Evolutionary conservation across 2,797 vertebrate genomes (phyloP), one percentile per base, ranked within the genome.

Genomic region (Heterohyrax brucei): DNA sequence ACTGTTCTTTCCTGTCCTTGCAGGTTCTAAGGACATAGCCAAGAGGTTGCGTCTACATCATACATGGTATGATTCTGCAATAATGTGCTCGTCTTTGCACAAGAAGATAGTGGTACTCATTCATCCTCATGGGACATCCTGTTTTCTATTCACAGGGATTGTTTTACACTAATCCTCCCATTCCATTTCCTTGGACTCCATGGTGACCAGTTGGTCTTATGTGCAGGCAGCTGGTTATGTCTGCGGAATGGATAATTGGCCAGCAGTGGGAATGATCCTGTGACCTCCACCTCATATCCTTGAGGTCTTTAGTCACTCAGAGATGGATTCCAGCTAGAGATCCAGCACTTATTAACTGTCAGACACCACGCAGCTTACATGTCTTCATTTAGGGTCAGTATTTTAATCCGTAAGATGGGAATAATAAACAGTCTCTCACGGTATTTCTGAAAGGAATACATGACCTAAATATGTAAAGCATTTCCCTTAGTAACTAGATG

Each of bases 1-100:
- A 87, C 64, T 86, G 7, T 73, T 72, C 28, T 83, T 95, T 93
- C 44, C 68, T 76, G 87, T 68, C 93, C 95, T 96, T 96, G 93
- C 89, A 95, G 94, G 89, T 94, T 81, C 61, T 87, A 89, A 97
- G 91, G 95, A 62, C 91, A 95, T 56, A 77, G 79, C 89, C 59
- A 78, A 94, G 79, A 26, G 86, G 48, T 75, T 78, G 68, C 48
- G 18, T n/a, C 39, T 59, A 22, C n/a, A 1, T 22, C 24, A 30
- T 44, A 24, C 61, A 28, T 10, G 72, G 73, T 80, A 44, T 0
- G 3, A 26, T 22, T 90, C 73, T 59, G 39, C 44, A 33, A 48
- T 33, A 53, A 80, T 10, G 24, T 93, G 86, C 72, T 93, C 56
- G 68, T 94, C 72, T 92, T 86, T 80, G 48, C 77, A 77, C 56